phyloP scores from a whole-genome alignment of 2,113 vertebrate genomes.

The Orcinus orca region DNA sequence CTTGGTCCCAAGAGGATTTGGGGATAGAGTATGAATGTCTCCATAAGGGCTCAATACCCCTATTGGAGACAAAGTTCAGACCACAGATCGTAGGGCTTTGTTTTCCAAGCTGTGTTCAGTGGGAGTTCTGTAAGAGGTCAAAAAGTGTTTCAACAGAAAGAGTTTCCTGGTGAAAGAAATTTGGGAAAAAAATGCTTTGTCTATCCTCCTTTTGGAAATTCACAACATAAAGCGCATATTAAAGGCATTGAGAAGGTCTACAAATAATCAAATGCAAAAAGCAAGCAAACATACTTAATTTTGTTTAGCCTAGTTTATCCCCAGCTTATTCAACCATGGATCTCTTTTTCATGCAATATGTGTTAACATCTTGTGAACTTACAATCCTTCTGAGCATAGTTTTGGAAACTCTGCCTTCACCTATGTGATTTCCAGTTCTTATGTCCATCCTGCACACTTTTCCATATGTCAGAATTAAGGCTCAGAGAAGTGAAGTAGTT shows the following conservation, averaged over 20 bases:
- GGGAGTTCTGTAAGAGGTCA: background rate
- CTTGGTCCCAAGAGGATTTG: background rate
- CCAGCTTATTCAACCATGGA: background rate
- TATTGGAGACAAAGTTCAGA: background rate
- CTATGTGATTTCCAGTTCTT: slow-evolving; percentile 4
- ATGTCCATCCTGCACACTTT: background rate
- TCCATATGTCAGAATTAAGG: slow-evolving; percentile 30
- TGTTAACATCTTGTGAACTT: slow-evolving; percentile 18
- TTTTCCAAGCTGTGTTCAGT: background rate
- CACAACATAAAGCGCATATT: background rate
- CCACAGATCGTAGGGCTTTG: background rate
- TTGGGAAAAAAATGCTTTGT: background rate
- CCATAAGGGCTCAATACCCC: background rate
- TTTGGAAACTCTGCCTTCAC: slow-evolving; percentile 36
- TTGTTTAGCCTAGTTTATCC: background rate
- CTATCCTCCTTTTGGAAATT: background rate
- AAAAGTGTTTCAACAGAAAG: background rate
- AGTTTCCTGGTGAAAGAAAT: background rate
- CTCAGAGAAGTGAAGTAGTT: background rate
- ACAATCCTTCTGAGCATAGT: background rate
- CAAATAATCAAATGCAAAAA: background rate
- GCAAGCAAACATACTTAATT: background rate
- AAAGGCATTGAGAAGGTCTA: slow-evolving; percentile 25
- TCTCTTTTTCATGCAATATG: background rate
- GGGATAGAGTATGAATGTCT: background rate